Conservation (phyloP, 1,140 invertebrate species). For the Euwallacea similis region DNA sequence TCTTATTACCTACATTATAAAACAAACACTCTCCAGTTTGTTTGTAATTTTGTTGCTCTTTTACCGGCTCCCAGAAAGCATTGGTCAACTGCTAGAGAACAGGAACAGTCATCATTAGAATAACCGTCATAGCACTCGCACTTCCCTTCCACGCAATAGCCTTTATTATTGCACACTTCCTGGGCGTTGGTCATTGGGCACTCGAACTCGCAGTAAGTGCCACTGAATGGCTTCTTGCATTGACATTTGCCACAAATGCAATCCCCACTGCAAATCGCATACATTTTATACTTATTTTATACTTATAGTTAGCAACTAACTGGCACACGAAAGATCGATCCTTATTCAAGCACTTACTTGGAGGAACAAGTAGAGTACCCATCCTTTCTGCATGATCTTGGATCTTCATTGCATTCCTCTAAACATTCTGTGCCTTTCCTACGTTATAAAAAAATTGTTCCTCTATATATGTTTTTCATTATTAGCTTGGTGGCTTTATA, state of each 20-base stretch:
- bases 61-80: slow-evolving; percentile 32
- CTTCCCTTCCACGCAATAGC: slow-evolving; percentile 41
- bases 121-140: slow-evolving; percentile 43
- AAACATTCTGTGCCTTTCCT: slow-evolving; percentile 43
- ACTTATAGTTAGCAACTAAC: too few relatives aligned
- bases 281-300: too few relatives aligned
- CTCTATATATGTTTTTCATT: too few relatives aligned
- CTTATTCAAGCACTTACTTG: too few relatives aligned
- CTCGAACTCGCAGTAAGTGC: slow-evolving; percentile 45
- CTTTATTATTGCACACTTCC: slow-evolving; percentile 44
- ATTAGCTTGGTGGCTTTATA: too few relatives aligned
- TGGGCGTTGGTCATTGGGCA: slow-evolving; percentile 35
- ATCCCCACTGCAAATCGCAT: slow-evolving; percentile 41
- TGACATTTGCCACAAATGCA: slow-evolving; percentile 43
- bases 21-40: background rate
- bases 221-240: slow-evolving; percentile 36
- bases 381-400: slow-evolving; percentile 33
- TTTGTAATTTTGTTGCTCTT: background rate
- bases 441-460: background rate
- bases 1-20: slow-evolving; percentile 14
- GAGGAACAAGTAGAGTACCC: slow-evolving; percentile 24
- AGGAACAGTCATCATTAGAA: slow-evolving; percentile 43
- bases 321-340: too few relatives aligned
- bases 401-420: slow-evolving; percentile 38
- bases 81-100: slow-evolving; percentile 30